Evolutionary conservation across 2,888 invertebrate genomes (phyloP), one percentile per base, ranked within the genome.

Genomic region (Apamea monoglypha): DNA sequence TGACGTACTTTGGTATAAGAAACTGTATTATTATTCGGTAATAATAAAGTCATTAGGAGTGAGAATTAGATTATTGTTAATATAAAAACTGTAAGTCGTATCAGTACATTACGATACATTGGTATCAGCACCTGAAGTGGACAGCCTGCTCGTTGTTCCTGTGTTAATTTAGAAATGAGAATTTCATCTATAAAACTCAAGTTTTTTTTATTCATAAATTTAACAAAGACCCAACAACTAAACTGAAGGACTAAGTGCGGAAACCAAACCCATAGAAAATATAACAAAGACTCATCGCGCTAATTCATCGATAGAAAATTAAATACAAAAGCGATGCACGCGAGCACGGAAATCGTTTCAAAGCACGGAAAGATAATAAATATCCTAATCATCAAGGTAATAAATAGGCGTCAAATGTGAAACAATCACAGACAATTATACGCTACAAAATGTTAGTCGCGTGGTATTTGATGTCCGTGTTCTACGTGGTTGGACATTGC

Each of bases 381-480:
- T 74, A 82, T 56, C 32, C 32, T 69, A 63, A 74, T 53, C 70
- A n/a, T 16, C 16, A 70, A 47, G n/a, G 32, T 66, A 76, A 81
- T 75, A 25, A 75, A 78, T 70, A 56, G 36, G 7, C 29, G 25
- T 29, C 14, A 66, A 59, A 36, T 47, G 50, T 82, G 21, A 61
- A 79, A 36, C 50, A 61, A 74, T 53, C 56, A 76, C 64, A 76
- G 64, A 77, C 12, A 8, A 40, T 66, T 44, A 29, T 25, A 69
- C 40, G 61, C 32, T 47, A 32, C 67, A 83, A 66, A 73, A 90
- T 89, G 90, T 32, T 83, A 73, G 53, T 78, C 71, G 66, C 69
- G 12, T 87, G 59, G n/a, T 75, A 80, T 72, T 29, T 84, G 7
- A 44, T 76, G 16, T 77, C 64, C 10, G 1, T 81, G n/a, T 76